These are phyloP conservation scores for Electrophaes corylata DNA, from an alignment of 2,888 invertebrate genomes.

Conservation along the genomic window DNA sequence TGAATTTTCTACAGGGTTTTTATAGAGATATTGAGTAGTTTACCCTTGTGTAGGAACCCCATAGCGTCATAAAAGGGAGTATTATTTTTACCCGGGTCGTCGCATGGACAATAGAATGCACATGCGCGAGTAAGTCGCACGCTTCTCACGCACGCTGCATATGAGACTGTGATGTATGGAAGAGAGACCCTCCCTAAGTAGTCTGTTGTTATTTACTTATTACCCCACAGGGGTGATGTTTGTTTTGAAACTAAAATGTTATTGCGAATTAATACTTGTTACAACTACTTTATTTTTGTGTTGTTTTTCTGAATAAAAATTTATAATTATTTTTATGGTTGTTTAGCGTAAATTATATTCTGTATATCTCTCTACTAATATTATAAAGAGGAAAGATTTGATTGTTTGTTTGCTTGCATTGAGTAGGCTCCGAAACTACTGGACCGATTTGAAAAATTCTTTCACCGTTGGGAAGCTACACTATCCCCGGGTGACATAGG, in stretches of 20 bases:
- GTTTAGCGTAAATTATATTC: no score
- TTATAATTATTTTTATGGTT: background rate
- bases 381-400: no score
- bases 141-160: slow-evolving; percentile 21
- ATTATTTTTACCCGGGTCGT: slow-evolving; percentile 7
- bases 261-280: background rate
- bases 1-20: background rate
- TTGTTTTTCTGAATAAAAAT: no score
- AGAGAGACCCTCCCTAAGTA: slow-evolving; percentile 15
- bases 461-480: no score
- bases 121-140: slow-evolving; percentile 13
- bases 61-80: slow-evolving; percentile 2
- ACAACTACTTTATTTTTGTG: slow-evolving; percentile 18
- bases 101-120: slow-evolving; percentile 17
- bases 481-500: no score
- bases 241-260: slow-evolving; percentile 12
- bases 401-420: no score
- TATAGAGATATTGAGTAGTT: slow-evolving; percentile 2
- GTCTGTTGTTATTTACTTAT: slow-evolving; percentile 16
- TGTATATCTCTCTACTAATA: no score
- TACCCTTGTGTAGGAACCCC: background rate
- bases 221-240: slow-evolving; percentile 1
- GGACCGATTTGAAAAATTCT: no score
- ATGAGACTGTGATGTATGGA: slow-evolving; percentile 13
- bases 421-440: no score